Percentiles rank a stretch among this genome's conserved stretches.
phyloP scores from a whole-genome alignment of 2,888 invertebrate genomes.

The Pterostichus niger region DNA sequence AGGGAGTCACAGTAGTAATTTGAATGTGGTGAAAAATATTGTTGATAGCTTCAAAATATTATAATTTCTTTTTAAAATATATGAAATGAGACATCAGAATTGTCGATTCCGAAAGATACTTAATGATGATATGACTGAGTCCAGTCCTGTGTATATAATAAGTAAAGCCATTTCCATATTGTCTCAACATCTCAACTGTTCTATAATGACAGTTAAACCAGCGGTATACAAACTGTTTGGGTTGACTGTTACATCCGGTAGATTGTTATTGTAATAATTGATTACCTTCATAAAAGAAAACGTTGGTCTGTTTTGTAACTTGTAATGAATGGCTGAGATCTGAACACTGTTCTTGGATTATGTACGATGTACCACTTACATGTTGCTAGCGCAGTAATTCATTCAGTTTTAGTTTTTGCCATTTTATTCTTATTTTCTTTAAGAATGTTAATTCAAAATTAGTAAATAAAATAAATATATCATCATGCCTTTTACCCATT shows the following conservation, averaged over 20 bases:
- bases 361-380: not conserved
- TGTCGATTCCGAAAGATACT: no score
- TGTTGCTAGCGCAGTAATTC: not conserved
- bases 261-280: slow-evolving; percentile 58
- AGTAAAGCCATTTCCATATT: slow-evolving; percentile 36
- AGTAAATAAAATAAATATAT: no score
- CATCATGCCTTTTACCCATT: no score
- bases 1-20: no score
- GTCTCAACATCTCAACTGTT: slow-evolving; percentile 32
- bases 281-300: slow-evolving; percentile 58
- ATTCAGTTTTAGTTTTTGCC: not conserved
- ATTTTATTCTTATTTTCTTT: no score
- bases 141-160: slow-evolving; percentile 14
- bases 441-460: no score
- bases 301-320: slow-evolving; percentile 55
- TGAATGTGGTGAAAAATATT: no score
- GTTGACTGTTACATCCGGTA: slow-evolving; percentile 56
- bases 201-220: slow-evolving; percentile 48
- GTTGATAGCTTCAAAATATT: no score
- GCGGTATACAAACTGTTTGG: slow-evolving; percentile 49
- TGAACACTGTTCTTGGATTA: not conserved
- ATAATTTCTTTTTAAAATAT: no score
- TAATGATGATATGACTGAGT: slow-evolving; percentile 1
- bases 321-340: slow-evolving; percentile 48
- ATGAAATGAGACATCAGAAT: no score